Evolutionary conservation across 1,140 invertebrate species (phyloP).

Genomic region (Calephelis nemesis): DNA sequence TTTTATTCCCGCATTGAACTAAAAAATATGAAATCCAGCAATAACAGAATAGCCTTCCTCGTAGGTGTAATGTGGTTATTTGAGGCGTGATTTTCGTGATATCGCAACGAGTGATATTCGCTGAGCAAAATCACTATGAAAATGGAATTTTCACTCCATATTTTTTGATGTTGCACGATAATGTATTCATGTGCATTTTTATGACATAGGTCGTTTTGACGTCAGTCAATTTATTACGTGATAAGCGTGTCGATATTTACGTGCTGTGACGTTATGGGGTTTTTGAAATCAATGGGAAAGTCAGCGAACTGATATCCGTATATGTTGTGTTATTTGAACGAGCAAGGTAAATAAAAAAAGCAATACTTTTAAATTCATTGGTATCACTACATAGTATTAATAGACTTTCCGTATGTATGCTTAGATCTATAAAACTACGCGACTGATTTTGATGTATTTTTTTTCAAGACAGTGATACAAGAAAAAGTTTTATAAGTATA

Average conservation of each 20-base stretch:
- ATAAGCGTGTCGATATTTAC: conserved; percentile 27
- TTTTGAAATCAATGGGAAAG: not conserved
- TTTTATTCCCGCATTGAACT: conserved; percentile 1
- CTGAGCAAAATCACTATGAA: conserved; percentile 41
- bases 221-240: conserved; percentile 54
- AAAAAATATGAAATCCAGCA: conserved; percentile 9
- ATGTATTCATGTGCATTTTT: conserved; percentile 59
- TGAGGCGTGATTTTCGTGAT: conserved; percentile 23
- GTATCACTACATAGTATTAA: too few species aligned
- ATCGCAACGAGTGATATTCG: conserved; percentile 30
- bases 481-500: too few species aligned
- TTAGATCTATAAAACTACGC: too few species aligned
- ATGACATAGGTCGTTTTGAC: conserved; percentile 1
- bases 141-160: conserved; percentile 46
- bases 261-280: not conserved
- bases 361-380: too few species aligned
- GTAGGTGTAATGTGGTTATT: conserved; percentile 26
- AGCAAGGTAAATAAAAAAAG: too few species aligned
- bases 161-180: conserved; percentile 46
- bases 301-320: not conserved
- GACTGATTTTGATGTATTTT: too few species aligned
- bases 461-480: too few species aligned
- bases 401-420: too few species aligned
- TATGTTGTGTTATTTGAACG: too few species aligned
- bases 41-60: conserved; percentile 14